These are phyloP conservation scores for Halcyon senegalensis DNA, from an alignment of 2,113 vertebrate genomes.

Conservation along the genomic window DNA sequence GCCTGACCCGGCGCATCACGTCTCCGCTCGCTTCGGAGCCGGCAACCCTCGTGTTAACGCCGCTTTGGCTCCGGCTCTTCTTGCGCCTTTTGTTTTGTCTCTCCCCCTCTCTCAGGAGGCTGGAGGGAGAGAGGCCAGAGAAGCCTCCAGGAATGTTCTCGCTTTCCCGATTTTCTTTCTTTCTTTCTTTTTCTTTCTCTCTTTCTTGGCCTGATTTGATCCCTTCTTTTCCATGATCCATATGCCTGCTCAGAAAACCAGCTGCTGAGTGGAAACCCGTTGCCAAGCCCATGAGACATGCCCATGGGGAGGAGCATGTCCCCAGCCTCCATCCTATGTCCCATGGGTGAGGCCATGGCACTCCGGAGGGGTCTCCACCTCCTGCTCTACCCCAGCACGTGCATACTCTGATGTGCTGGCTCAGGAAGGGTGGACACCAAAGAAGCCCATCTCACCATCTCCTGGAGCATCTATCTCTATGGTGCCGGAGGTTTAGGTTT, in stretches of 20 bases:
- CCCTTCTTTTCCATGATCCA: constrained; percentile 7
- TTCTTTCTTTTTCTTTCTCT: not conserved
- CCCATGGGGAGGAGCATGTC: not conserved
- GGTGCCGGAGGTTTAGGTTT: too few relatives aligned
- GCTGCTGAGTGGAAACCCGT: not conserved
- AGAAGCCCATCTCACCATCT: not conserved
- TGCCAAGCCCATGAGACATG: not conserved
- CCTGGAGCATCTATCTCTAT: not conserved
- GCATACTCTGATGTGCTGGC: accelerated
- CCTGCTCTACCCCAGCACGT: not conserved
- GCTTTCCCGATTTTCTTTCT: not conserved
- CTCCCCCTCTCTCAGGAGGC: constrained; percentile 18
- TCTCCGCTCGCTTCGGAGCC: not conserved
- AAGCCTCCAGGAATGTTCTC: constrained; percentile 62
- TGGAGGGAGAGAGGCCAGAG: constrained; percentile 40
- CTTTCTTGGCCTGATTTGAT: constrained; percentile 30
- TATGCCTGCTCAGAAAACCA: not conserved
- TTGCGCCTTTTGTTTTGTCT: constrained; percentile 57
- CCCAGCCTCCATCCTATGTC: not conserved
- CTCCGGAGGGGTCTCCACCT: not conserved
- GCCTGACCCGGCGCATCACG: not conserved
- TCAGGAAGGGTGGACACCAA: not conserved
- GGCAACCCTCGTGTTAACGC: not conserved
- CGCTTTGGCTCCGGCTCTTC: not conserved
- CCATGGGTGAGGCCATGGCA: not conserved